phyloP scores from a whole-genome alignment of 2,888 invertebrate species.

The Fragum sueziense region DNA sequence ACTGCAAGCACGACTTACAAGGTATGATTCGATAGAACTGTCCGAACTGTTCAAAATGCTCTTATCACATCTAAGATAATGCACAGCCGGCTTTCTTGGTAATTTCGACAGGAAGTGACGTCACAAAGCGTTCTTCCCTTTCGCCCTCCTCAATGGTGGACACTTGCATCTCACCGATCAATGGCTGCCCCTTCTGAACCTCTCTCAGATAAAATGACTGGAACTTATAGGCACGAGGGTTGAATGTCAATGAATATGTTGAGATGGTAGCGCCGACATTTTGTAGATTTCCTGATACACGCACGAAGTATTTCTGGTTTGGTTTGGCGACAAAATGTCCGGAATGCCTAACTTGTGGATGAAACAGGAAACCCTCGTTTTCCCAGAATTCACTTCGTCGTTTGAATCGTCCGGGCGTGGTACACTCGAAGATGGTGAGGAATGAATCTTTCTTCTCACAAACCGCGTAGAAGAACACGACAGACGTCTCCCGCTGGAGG shows the following conservation, averaged over 20 bases:
- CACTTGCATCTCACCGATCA: conserved; percentile 52
- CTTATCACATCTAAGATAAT: neutral
- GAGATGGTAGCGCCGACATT: conserved; percentile 20
- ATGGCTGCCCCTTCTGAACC: conserved; percentile 22
- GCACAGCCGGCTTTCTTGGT: conserved; percentile 9
- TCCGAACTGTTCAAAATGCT: too few species aligned
- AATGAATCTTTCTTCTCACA: conserved; percentile 47
- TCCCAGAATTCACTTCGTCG: conserved; percentile 55
- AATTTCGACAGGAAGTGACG: conserved; percentile 52
- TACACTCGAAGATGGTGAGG: conserved; percentile 56
- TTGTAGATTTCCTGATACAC: conserved; percentile 49
- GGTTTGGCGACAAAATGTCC: conserved; percentile 58
- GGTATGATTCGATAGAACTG: too few species aligned
- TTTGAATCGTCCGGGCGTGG: conserved; percentile 54
- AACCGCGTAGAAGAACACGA: conserved; percentile 54
- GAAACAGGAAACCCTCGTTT: conserved; percentile 54
- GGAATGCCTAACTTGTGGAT: conserved; percentile 54
- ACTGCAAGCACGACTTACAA: too few species aligned
- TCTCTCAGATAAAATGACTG: conserved; percentile 55
- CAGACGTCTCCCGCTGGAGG: conserved; percentile 54
- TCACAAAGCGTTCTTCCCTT: conserved; percentile 36
- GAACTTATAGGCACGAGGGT: conserved; percentile 55
- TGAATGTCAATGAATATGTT: conserved; percentile 39
- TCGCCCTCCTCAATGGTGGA: conserved; percentile 15
- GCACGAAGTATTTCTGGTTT: conserved; percentile 52